These are phyloP conservation scores for Drosophila prostipennis DNA, from an alignment of 2,888 invertebrate species.

Conservation along the genomic window DNA sequence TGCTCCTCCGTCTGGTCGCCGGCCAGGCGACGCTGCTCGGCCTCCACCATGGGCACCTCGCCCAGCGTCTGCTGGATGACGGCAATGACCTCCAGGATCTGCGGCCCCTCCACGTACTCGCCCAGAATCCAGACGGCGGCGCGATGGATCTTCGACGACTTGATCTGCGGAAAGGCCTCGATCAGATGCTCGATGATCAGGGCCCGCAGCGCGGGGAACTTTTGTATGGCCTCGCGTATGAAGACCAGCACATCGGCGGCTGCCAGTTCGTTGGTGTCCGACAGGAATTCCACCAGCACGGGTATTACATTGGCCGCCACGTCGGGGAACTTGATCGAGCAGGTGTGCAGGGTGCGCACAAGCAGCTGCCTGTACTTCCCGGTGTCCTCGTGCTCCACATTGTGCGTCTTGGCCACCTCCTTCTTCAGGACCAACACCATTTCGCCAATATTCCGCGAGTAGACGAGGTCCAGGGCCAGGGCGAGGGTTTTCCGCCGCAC, in stretches of 20 bases:
- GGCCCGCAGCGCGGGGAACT: slow-evolving; percentile 92
- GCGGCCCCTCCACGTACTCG: slow-evolving; percentile 94
- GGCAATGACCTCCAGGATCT: slow-evolving; percentile 92
- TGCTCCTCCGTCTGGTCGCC: slow-evolving; percentile 88
- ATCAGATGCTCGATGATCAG: slow-evolving; percentile 91
- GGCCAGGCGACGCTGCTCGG: slow-evolving; percentile 89
- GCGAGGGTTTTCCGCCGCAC: slow-evolving; percentile 94
- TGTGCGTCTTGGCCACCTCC: slow-evolving; percentile 95
- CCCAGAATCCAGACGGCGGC: slow-evolving; percentile 99
- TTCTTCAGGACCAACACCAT: slow-evolving; percentile 96
- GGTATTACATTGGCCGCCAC: slow-evolving; percentile 97
- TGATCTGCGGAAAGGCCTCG: slow-evolving; percentile 93
- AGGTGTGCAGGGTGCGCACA: slow-evolving; percentile 96
- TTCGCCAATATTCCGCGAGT: slow-evolving; percentile 96
- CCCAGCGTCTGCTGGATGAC: slow-evolving; percentile 91
- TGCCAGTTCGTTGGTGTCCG: slow-evolving; percentile 94
- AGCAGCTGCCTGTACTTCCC: slow-evolving; percentile 97
- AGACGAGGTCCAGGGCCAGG: slow-evolving; percentile 95
- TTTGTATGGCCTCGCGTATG: slow-evolving; percentile 97
- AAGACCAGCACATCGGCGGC: slow-evolving; percentile 97
- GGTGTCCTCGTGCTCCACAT: slow-evolving; percentile 97
- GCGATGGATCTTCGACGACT: slow-evolving; percentile 95
- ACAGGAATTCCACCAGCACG: slow-evolving; percentile 96
- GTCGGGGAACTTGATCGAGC: slow-evolving; percentile 97
- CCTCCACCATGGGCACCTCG: slow-evolving; percentile 87